Conservation (phyloP, 2,797 vertebrate genomes). For the Diglossa cyanea region DNA sequence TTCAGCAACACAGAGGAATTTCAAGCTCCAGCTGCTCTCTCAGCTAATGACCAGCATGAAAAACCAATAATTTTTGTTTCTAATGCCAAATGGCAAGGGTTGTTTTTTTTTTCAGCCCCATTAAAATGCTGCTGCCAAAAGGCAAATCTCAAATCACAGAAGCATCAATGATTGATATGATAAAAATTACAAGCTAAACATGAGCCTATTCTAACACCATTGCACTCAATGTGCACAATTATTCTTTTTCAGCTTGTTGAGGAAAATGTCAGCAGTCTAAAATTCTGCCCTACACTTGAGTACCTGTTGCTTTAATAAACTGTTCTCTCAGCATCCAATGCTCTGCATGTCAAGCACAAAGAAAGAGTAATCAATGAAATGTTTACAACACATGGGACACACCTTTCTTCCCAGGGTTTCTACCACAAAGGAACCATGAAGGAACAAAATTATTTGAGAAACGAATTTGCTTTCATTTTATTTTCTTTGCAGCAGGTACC, state of each 20-base stretch:
- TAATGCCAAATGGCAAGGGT: neutral
- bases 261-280: neutral
- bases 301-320: neutral
- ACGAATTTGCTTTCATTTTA: neutral
- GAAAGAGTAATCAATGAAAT: neutral
- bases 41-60: neutral
- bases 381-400: rapidly evolving
- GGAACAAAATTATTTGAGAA: neutral
- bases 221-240: neutral
- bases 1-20: neutral
- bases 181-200: neutral
- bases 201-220: neutral
- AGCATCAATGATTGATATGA: rapidly evolving
- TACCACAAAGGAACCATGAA: neutral
- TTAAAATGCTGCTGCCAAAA: neutral
- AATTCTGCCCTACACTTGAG: neutral
- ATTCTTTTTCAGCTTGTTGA: neutral
- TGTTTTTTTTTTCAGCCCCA: neutral
- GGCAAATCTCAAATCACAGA: neutral
- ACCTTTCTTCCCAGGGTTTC: neutral
- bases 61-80: neutral
- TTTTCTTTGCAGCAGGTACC: neutral
- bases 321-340: neutral
- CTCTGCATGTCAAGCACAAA: neutral
- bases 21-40: neutral